Conservation (phyloP, 2,888 invertebrate genomes). For the Cantharis rufa region DNA sequence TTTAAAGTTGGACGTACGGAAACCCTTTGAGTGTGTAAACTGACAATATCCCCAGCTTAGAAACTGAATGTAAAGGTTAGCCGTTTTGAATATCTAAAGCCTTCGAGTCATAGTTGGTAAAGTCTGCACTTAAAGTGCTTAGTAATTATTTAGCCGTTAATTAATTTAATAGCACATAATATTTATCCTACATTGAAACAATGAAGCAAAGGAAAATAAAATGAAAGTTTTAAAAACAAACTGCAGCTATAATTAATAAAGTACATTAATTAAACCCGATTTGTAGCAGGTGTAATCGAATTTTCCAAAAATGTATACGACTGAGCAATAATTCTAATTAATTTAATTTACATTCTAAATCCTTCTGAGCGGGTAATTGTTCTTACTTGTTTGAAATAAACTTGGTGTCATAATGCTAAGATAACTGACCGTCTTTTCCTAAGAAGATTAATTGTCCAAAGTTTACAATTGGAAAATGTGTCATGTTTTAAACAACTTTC, state of each 20-base stretch:
- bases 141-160: neutral
- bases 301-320: neutral
- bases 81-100: no score
- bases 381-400: neutral
- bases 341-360: neutral
- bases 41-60: no score
- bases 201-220: neutral
- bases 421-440: neutral
- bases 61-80: no score
- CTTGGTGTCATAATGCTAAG: neutral
- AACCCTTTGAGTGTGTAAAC: no score
- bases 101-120: no score
- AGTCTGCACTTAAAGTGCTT: neutral
- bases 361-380: neutral
- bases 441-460: neutral
- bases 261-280: slow-evolving; percentile 20
- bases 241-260: slow-evolving; percentile 20
- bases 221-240: neutral
- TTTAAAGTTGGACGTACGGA: no score
- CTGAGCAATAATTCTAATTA: neutral
- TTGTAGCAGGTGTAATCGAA: slow-evolving; percentile 19
- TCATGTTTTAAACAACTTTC: neutral
- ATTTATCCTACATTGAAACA: neutral
- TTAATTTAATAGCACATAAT: neutral
- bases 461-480: neutral